Conservation (phyloP, 2,113 vertebrate species). For the Aegotheles bennettii region DNA sequence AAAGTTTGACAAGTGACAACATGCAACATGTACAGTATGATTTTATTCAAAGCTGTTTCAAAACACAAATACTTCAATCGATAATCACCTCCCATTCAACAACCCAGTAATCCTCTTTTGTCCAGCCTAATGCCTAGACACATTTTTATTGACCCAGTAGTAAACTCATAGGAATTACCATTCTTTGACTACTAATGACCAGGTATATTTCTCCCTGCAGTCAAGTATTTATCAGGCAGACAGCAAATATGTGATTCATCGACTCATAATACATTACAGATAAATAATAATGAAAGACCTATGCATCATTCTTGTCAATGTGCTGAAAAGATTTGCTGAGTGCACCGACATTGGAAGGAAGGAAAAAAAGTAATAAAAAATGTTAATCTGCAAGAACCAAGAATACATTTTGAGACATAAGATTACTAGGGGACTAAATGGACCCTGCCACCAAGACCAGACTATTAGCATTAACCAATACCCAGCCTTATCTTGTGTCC, state of each 20-base stretch:
- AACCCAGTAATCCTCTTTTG: slow-evolving; percentile 42
- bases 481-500: not conserved
- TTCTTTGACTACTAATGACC: slow-evolving; percentile 29
- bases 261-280: slow-evolving; percentile 38
- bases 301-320: slow-evolving; percentile 25
- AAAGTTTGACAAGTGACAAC: not conserved
- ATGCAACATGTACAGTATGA: not conserved
- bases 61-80: slow-evolving; percentile 40
- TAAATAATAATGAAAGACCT: slow-evolving; percentile 49
- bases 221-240: slow-evolving; percentile 42
- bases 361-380: not conserved
- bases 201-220: slow-evolving; percentile 6
- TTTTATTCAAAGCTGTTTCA: slow-evolving; percentile 18
- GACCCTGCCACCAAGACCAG: not conserved
- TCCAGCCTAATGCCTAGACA: slow-evolving; percentile 41
- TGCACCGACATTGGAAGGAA: not conserved
- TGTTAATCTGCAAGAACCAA: not conserved
- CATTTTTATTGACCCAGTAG: slow-evolving; percentile 43
- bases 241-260: slow-evolving; percentile 46
- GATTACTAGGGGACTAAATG: not conserved
- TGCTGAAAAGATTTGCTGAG: not conserved
- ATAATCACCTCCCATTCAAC: slow-evolving; percentile 31
- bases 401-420: not conserved
- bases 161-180: slow-evolving; percentile 26
- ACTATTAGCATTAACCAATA: not conserved